phyloP scores from a whole-genome alignment of 2,113 vertebrate species.

The Cinclus mexicanus region DNA sequence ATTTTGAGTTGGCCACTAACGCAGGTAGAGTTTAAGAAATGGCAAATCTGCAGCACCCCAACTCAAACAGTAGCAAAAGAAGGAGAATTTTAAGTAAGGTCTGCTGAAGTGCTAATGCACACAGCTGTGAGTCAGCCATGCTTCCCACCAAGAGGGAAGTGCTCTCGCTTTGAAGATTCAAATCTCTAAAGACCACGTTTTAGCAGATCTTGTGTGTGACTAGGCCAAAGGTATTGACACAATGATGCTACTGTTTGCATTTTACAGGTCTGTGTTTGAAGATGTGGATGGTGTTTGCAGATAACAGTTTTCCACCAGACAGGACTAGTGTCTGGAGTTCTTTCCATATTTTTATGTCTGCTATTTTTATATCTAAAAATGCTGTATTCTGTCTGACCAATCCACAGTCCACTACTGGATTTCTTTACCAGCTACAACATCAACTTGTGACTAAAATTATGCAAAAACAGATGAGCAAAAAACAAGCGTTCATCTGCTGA shows the following conservation, averaged over 20 bases:
- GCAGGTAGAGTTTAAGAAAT: background rate
- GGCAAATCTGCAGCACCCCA: background rate
- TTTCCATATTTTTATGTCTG: conserved; percentile 41
- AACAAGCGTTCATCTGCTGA: background rate
- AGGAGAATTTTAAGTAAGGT: background rate
- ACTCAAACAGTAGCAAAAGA: background rate
- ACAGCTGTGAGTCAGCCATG: rapidly evolving
- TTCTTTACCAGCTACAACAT: conserved; percentile 45
- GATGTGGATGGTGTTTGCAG: conserved; percentile 39
- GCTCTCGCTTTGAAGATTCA: background rate
- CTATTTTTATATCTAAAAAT: background rate
- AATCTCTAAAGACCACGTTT: background rate
- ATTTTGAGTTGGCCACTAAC: background rate
- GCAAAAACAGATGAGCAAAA: background rate
- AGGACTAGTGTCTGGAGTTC: conserved; percentile 19
- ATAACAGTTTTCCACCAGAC: conserved; percentile 50
- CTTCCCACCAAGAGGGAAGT: background rate
- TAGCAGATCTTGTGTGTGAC: background rate
- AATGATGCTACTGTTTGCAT: conserved; percentile 33
- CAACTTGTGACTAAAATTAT: background rate
- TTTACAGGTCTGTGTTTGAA: conserved; percentile 20
- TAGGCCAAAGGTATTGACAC: conserved; percentile 3
- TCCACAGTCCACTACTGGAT: background rate
- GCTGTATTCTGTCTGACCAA: conserved; percentile 10
- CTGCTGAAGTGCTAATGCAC: background rate